These are phyloP conservation scores for Halcyon smyrnensis DNA, from an alignment of 2,797 vertebrate species.

Conservation along the genomic window DNA sequence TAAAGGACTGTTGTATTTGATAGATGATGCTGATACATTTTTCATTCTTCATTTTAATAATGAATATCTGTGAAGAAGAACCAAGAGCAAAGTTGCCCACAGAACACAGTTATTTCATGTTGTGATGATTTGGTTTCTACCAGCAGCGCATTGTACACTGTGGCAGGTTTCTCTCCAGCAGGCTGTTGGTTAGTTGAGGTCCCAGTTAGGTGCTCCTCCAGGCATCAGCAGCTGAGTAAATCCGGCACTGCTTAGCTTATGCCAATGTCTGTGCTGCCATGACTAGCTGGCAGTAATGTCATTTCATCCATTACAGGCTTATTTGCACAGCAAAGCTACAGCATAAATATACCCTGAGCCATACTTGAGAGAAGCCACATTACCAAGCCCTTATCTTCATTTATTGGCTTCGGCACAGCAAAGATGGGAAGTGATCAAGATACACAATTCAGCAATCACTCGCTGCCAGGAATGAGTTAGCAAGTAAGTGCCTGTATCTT, in stretches of 20 bases:
- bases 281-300: neutral
- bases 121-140: neutral
- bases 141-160: neutral
- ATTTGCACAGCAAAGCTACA: neutral
- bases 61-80: neutral
- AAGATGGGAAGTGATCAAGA: neutral
- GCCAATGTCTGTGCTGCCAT: neutral
- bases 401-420: neutral
- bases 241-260: neutral
- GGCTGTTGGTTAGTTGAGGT: neutral
- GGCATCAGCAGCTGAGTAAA: neutral
- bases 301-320: neutral
- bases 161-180: neutral
- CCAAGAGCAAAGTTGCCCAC: neutral
- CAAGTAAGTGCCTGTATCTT: neutral
- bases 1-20: neutral
- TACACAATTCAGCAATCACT: neutral
- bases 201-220: neutral
- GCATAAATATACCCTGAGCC: neutral
- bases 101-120: neutral
- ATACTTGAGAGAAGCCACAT: neutral
- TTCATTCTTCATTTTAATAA: slow-evolving; percentile 34
- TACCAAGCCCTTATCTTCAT: neutral
- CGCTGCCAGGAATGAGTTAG: neutral
- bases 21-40: neutral